Base-by-base conservation (phyloP, 2,888 invertebrate genomes). In the Drosophila buzzatii region DNA sequence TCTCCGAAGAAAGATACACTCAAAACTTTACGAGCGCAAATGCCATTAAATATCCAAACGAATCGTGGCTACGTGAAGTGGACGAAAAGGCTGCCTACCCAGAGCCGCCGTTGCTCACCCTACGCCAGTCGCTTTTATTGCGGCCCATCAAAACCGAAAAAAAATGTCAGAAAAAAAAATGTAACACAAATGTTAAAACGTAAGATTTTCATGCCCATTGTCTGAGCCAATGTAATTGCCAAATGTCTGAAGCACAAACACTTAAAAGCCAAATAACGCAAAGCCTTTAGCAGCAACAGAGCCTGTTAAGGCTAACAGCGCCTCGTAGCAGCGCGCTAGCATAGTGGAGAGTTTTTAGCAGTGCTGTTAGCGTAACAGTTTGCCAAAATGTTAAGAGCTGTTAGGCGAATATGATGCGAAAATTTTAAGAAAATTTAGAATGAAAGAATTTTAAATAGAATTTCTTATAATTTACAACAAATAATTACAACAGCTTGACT, bases 1-100 rank as follows among this genome's bases (percentile, higher is more conserved):
- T 56, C 65, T 41, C 51, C 63, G 63, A 49, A 76, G 80, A 69
- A 55, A 82, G 80, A 85, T 85, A 85, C 79, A 84, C 84, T 82
- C 79, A 79, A 84, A 84, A 75, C 76, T 85, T 85, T 85, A 85
- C 85, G 85, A 85, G 79, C 86, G 55, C 68, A 72, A 84, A 79
- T 76, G 73, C 81, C 86, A 85, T 84, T 85, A 85, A 85, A 82
- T 77, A 74, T 84, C 84, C 81, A 74, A 86, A 75, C 70, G 74
- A 77, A 77, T 73, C 70, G 79, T 65, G 68, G 68, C 73, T 82
- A 83, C 85, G 81, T 83, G 81, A 81, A 83, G 64, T 72, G 68
- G 52, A 61, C 61, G 63, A 41, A 51, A 41, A 27, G 44, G 62
- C 70, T 53, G 64, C 51, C 69, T 71, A 75, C 58, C 44, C 45